Conservation (phyloP, 1,140 invertebrate genomes). For the Hetaerina americana region DNA sequence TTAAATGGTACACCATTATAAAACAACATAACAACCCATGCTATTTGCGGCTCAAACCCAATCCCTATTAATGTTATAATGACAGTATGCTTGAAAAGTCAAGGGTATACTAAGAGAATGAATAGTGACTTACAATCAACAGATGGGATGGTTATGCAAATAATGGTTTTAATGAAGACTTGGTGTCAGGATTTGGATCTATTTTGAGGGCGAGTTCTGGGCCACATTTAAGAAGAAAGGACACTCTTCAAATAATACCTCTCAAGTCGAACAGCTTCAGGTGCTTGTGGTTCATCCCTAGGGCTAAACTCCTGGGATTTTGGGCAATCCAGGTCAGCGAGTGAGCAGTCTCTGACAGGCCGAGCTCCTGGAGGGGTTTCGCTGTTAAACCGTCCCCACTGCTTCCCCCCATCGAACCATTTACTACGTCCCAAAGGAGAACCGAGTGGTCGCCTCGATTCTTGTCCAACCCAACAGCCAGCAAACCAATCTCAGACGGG, state of each 20-base stretch:
- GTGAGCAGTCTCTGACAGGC: slow-evolving; percentile 66
- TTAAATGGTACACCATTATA: too few relatives aligned
- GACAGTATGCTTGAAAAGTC: too few relatives aligned
- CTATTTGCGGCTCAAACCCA: too few relatives aligned
- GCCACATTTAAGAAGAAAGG: too few relatives aligned
- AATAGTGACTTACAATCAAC: too few relatives aligned
- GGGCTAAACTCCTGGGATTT: slow-evolving; percentile 56
- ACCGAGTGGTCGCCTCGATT: slow-evolving; percentile 69
- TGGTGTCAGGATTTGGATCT: too few relatives aligned
- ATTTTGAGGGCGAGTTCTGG: too few relatives aligned
- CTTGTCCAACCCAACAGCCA: slow-evolving; percentile 77
- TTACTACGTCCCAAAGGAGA: slow-evolving; percentile 64
- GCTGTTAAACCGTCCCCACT: slow-evolving; percentile 22
- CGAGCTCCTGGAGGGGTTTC: slow-evolving; percentile 47
- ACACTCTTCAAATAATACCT: slow-evolving; percentile 52
- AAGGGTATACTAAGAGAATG: too few relatives aligned
- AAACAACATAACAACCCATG: too few relatives aligned
- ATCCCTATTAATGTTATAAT: too few relatives aligned
- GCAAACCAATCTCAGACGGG: slow-evolving; percentile 62
- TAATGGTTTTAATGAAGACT: too few relatives aligned
- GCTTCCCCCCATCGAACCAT: slow-evolving; percentile 27
- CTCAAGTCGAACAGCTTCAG: slow-evolving; percentile 84
- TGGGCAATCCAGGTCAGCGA: slow-evolving; percentile 74
- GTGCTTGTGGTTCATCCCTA: slow-evolving; percentile 78
- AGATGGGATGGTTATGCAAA: too few relatives aligned